These are phyloP conservation scores for Macrophya alboannulata DNA, from an alignment of 2,888 invertebrate genomes.

Conservation along the genomic window DNA sequence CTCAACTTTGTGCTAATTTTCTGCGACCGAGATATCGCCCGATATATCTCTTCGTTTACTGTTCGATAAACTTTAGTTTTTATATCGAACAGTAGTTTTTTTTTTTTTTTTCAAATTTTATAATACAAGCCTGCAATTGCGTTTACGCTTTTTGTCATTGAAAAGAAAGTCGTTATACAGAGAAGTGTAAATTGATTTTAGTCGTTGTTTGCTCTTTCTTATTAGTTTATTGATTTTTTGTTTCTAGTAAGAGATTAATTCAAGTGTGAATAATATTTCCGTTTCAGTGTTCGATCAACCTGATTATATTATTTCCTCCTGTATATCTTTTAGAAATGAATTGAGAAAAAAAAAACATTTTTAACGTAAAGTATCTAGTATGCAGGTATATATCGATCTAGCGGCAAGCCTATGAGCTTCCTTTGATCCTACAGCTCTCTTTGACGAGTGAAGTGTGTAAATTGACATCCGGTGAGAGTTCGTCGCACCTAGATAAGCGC, in stretches of 20 bases:
- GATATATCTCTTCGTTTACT: constrained; percentile 33
- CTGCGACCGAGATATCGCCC: constrained; percentile 27
- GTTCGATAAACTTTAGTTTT: neutral
- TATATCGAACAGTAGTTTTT: constrained; percentile 19
- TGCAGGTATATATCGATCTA: constrained; percentile 3
- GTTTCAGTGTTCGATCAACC: neutral
- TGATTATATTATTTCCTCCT: neutral
- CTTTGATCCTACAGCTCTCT: constrained; percentile 43
- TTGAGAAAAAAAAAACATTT: neutral
- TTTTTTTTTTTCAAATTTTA: neutral
- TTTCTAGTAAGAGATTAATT: neutral
- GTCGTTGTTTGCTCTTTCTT: neutral
- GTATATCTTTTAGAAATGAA: neutral
- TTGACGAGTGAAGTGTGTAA: constrained; percentile 49
- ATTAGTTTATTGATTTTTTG: neutral
- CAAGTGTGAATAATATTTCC: neutral
- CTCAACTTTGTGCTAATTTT: constrained; percentile 44
- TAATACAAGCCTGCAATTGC: neutral
- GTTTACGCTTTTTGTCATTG: neutral
- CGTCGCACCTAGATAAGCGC: constrained; percentile 49
- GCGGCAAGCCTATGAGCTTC: constrained; percentile 13
- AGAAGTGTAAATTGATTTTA: neutral
- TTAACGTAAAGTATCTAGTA: neutral
- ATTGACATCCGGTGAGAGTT: constrained; percentile 53
- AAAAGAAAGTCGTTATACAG: neutral